Evolutionary conservation across 37 sponge, comb jelly and placozoan species (phyloP), one percentile per base, ranked within the genome.

Genomic region (Beroe forskalii): DNA sequence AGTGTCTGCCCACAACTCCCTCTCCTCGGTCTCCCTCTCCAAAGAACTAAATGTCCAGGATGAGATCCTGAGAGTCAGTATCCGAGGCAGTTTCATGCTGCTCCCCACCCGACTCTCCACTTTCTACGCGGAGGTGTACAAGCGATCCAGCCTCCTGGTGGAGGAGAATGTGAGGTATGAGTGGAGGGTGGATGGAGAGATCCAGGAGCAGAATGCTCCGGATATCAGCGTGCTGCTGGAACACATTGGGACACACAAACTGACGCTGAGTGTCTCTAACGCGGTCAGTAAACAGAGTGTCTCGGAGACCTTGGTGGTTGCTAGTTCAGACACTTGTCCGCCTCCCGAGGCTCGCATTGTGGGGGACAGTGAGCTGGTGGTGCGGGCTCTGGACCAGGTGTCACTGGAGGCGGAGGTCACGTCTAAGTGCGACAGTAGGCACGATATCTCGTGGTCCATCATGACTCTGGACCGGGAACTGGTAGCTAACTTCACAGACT

Each of bases 181-280:
- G 25, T 80, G 86, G 86, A 80, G 40, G 44, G 28, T 80, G 55
- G 86, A 80, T 38, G 86, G 86, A 8, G 55, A n/a, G 19, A 80
- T n/a, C 0, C 55, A 80, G 35, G 48, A 41, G 17, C 86, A 80
- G 55, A 37, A 80, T 48, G 86, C 86, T 41, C n/a, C 55, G 9
- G 86, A 80, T 38, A 38, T 80, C 86, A 44, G 55, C 27, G 17
- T 80, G 48, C 3, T 44, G 30, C 55, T 80, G 28, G 86, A 80
- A 23, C 14, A 8, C 55, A 24, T 37, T 0, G 86, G 86, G 9
- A 44, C 86, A 3, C 40, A 80, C 55, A 25, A 32, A 32, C 86
- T 80, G 48, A 80, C 40, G 4, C 86, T 80, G 44, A 80, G 30
- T 24, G 86, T 80, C 30, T 80, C 37, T 30, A 80, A 80, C 55